These are phyloP conservation scores for Teleogryllus occipitalis DNA, from an alignment of 1,140 invertebrate species.

Conservation along the genomic window DNA sequence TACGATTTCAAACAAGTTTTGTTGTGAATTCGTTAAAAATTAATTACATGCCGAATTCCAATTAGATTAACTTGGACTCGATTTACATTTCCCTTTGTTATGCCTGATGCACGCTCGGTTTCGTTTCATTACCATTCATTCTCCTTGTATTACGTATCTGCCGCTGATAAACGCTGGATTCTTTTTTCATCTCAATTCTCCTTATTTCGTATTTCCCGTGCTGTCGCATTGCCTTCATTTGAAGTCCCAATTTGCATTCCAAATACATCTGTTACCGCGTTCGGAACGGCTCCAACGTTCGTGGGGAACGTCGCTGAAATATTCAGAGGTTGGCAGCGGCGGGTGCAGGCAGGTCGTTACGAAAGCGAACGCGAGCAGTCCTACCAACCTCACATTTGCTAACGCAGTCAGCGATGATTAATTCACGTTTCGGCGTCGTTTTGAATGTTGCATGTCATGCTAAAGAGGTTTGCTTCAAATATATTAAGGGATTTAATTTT, in stretches of 20 bases:
- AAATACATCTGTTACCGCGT: not conserved
- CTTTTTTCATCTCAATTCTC: not conserved
- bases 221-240: too few species aligned
- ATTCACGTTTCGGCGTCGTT: too few species aligned
- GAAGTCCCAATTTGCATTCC: not conserved
- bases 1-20: not conserved
- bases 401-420: too few species aligned
- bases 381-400: too few species aligned
- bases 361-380: not conserved
- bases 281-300: not conserved
- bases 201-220: not conserved
- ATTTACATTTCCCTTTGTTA: not conserved
- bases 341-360: not conserved
- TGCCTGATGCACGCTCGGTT: too few species aligned
- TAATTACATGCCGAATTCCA: not conserved
- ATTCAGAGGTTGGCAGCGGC: not conserved
- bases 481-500: too few species aligned
- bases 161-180: not conserved
- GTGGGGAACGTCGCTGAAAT: not conserved
- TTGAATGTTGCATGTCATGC: too few species aligned
- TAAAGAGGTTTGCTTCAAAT: too few species aligned
- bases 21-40: not conserved
- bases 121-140: not conserved
- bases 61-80: not conserved
- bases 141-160: too few species aligned